Evolutionary conservation across 2,797 vertebrate genomes (phyloP).

Genomic region (Pampus argenteus): DNA sequence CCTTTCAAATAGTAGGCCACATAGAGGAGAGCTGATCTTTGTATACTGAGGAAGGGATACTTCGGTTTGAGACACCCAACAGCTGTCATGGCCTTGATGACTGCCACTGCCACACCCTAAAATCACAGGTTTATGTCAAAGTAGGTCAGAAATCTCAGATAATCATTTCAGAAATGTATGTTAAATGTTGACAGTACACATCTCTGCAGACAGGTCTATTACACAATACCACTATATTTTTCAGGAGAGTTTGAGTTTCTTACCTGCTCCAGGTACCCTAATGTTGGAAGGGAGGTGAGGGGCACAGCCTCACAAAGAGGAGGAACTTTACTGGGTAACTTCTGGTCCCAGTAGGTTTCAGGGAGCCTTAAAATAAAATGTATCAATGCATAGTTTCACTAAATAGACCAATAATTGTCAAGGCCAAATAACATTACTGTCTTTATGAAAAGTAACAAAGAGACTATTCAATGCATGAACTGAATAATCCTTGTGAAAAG

Average conservation of each 20-base stretch:
- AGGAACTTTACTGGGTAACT: slow-evolving; percentile 91
- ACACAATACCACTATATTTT: neutral
- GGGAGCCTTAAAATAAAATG: slow-evolving; percentile 84
- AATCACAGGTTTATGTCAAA: slow-evolving; percentile 30
- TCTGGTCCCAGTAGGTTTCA: slow-evolving; percentile 90
- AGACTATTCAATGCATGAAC: neutral
- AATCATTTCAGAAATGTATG: slow-evolving; percentile 4
- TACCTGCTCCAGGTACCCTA: slow-evolving; percentile 97
- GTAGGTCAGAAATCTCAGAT: neutral
- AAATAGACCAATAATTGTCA: neutral
- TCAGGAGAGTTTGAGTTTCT: slow-evolving; percentile 17
- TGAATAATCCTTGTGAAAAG: neutral
- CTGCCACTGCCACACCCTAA: slow-evolving; percentile 89
- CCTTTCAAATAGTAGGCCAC: slow-evolving; percentile 95
- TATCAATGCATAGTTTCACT: slow-evolving; percentile 14
- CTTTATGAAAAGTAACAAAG: neutral
- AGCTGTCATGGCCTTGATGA: slow-evolving; percentile 95
- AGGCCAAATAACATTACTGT: neutral
- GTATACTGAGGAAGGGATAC: slow-evolving; percentile 91
- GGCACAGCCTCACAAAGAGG: slow-evolving; percentile 87
- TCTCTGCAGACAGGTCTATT: neutral
- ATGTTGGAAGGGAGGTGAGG: slow-evolving; percentile 91
- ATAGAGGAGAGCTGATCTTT: slow-evolving; percentile 90
- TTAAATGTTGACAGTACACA: neutral
- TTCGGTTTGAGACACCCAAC: slow-evolving; percentile 95